phyloP scores from a whole-genome alignment of 2,797 vertebrate genomes.

The Spatula versicolor region DNA sequence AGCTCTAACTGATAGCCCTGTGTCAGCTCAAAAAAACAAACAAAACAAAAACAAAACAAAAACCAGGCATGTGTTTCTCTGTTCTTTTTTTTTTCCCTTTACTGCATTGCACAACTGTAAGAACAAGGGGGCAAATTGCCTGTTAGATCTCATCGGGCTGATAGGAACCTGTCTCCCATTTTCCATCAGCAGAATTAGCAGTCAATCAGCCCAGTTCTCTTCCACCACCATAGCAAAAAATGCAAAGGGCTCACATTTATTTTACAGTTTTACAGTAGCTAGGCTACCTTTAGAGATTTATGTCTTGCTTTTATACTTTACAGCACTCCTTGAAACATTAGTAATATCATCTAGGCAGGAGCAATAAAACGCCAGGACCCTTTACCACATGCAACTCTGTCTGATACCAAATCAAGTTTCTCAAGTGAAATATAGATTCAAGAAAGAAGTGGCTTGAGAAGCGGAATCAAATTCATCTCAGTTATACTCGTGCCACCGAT shows the following conservation, averaged over 20 bases:
- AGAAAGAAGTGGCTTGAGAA: neutral
- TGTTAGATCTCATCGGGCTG: neutral
- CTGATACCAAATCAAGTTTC: constrained; percentile 62
- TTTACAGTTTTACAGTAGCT: constrained; percentile 28
- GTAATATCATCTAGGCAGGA: constrained; percentile 55
- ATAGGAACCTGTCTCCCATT: neutral
- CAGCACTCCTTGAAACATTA: constrained; percentile 55
- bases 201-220: constrained; percentile 40
- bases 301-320: constrained; percentile 55
- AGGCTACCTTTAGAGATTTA: constrained; percentile 47
- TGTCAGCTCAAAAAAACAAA: constrained; percentile 23
- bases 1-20: constrained; percentile 33
- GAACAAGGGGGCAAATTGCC: neutral
- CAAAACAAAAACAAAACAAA: neutral
- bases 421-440: constrained; percentile 47
- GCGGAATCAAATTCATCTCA: constrained; percentile 46
- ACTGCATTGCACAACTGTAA: neutral
- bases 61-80: constrained; percentile 3
- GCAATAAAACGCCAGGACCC: constrained; percentile 37
- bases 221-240: constrained; percentile 43
- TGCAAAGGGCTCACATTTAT: neutral
- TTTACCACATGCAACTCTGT: constrained; percentile 26
- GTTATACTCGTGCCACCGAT: neutral
- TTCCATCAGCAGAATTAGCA: constrained; percentile 42
- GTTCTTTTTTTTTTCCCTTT: neutral